Conservation (phyloP, 92 coral and sea anemone species). For the Virgularia gustaviana region DNA sequence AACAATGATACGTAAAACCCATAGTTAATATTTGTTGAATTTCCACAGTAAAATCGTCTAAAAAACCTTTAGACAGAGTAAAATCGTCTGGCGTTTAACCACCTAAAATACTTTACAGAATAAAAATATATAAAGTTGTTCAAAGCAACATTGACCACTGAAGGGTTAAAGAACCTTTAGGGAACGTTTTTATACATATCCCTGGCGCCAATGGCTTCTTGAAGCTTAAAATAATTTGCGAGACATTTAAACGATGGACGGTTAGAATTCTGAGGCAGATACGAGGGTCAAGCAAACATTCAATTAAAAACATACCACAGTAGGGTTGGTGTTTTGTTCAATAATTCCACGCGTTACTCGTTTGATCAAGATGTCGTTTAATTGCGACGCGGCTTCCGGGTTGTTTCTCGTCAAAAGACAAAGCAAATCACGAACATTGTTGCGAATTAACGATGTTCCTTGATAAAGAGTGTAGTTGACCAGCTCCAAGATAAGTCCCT, state of each 20-base stretch:
- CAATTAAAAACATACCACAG: slow-evolving; percentile 82
- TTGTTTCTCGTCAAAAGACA: slow-evolving; percentile 91
- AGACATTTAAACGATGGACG: too few species aligned
- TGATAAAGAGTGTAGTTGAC: slow-evolving; percentile 92
- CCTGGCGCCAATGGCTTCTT: too few species aligned
- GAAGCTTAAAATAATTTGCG: too few species aligned
- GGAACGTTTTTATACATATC: too few species aligned
- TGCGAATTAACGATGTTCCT: slow-evolving; percentile 94
- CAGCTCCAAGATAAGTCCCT: slow-evolving; percentile 89
- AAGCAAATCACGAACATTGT: slow-evolving; percentile 82
- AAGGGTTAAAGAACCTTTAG: too few species aligned
- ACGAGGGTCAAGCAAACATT: too few species aligned
- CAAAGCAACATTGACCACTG: too few species aligned
- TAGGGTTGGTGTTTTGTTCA: slow-evolving; percentile 88
- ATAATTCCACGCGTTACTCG: slow-evolving; percentile 78
- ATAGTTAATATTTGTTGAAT: not conserved
- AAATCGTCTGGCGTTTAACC: not conserved
- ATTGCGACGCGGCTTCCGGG: slow-evolving; percentile 75
- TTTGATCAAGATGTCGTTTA: slow-evolving; percentile 70
- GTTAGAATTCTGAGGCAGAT: too few species aligned
- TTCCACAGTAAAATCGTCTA: too few species aligned
- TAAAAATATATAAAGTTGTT: too few species aligned
- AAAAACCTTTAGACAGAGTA: not conserved
- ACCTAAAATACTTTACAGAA: too few species aligned
- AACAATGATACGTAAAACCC: not conserved